phyloP scores from a whole-genome alignment of 92 coral and sea anemone species.

The Anthopleura xanthogrammica region DNA sequence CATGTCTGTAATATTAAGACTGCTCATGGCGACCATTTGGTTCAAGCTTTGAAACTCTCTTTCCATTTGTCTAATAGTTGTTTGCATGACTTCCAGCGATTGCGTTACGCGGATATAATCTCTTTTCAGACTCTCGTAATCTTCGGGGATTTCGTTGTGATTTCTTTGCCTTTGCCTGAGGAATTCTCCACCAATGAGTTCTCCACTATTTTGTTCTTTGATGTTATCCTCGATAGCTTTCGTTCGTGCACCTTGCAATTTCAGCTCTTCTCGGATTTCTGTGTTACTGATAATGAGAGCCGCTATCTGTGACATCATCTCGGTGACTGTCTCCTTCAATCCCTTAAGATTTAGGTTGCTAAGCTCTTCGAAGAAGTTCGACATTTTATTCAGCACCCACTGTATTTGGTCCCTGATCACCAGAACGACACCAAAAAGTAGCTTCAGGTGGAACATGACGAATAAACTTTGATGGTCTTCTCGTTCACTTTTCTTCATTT shows the following conservation, averaged over 20 bases:
- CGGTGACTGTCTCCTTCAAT: not conserved
- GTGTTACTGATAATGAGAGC: conserved; percentile 17
- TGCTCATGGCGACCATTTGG: conserved; percentile 20
- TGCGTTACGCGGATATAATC: not conserved
- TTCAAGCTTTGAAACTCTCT: conserved; percentile 1
- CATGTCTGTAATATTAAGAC: conserved; percentile 12
- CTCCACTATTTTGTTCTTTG: not conserved
- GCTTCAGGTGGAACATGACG: not conserved
- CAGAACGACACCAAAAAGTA: conserved; percentile 4
- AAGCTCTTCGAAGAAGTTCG: not conserved
- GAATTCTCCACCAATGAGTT: not conserved
- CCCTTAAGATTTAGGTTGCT: not conserved
- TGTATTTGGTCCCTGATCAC: conserved; percentile 17
- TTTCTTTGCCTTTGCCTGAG: not conserved
- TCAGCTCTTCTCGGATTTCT: conserved; percentile 10
- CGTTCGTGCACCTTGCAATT: not conserved
- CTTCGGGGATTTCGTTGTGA: conserved; percentile 1
- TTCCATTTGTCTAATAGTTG: not conserved
- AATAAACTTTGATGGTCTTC: not conserved
- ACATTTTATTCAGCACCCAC: not conserved
- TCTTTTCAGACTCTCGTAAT: not conserved
- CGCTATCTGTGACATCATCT: conserved; percentile 15
- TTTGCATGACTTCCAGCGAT: not conserved
- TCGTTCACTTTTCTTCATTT: conserved; percentile 6
- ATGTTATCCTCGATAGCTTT: not conserved